These are phyloP conservation scores for Mastomys natalensis DNA, from an alignment of 2,113 vertebrate species.

Conservation along the genomic window DNA sequence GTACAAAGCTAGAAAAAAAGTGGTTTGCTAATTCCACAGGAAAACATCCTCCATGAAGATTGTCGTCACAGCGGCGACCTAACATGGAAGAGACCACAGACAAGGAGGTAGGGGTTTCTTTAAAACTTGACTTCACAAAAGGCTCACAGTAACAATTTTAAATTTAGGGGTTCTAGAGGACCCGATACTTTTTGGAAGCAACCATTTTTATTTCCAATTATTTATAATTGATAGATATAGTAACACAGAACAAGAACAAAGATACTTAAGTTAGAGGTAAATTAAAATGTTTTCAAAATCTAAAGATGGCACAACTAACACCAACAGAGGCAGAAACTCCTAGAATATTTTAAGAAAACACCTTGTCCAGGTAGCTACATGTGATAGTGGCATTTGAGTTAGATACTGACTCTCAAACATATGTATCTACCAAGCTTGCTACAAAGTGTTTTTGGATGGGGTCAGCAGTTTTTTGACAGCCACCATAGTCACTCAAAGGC, in stretches of 20 bases:
- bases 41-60: background rate
- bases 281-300: conserved; percentile 28
- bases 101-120: background rate
- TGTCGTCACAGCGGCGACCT: background rate
- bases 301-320: conserved; percentile 37
- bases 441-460: background rate
- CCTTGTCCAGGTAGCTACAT: conserved; percentile 1
- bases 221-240: conserved; percentile 10
- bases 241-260: conserved; percentile 3
- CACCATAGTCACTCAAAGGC: conserved; percentile 10
- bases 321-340: conserved; percentile 18
- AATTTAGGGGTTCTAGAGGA: background rate
- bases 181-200: conserved; percentile 39
- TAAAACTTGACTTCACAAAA: background rate
- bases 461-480: background rate
- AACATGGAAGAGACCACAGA: background rate
- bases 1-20: conserved; percentile 35
- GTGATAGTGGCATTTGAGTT: conserved; percentile 53
- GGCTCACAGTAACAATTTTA: conserved; percentile 25
- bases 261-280: conserved; percentile 22
- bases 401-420: background rate
- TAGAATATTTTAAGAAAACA: conserved; percentile 37
- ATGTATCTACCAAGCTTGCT: background rate
- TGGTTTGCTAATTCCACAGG: background rate
- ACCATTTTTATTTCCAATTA: conserved; percentile 57